These are phyloP conservation scores for Silvanus unidentatus DNA, from an alignment of 2,888 invertebrate genomes.

Conservation along the genomic window DNA sequence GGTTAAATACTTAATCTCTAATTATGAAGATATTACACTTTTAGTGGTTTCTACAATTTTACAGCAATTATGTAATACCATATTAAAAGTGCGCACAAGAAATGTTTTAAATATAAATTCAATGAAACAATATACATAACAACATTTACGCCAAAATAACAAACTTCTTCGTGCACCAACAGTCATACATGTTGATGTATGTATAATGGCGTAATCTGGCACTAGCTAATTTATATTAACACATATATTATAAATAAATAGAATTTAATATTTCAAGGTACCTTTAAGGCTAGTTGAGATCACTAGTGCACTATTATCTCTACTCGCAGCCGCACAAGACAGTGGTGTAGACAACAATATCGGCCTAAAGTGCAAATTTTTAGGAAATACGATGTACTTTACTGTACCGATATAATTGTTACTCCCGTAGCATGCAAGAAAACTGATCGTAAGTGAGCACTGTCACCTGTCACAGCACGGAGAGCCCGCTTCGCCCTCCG, in stretches of 20 bases:
- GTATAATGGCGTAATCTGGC: slow-evolving; percentile 44
- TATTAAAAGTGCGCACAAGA: too few relatives aligned
- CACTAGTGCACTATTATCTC: slow-evolving; percentile 45
- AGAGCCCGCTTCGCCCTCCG: slow-evolving; percentile 26
- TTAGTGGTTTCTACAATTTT: too few relatives aligned
- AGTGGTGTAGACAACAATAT: slow-evolving; percentile 19
- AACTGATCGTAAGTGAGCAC: slow-evolving; percentile 32
- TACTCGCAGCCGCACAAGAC: slow-evolving; percentile 38
- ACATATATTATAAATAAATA: slow-evolving; percentile 39
- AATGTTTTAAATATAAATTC: too few relatives aligned
- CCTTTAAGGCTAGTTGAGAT: slow-evolving; percentile 48
- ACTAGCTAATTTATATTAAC: slow-evolving; percentile 36
- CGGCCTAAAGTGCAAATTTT: slow-evolving; percentile 1
- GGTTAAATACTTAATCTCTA: too few relatives aligned
- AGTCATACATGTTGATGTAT: slow-evolving; percentile 42
- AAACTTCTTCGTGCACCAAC: slow-evolving; percentile 32
- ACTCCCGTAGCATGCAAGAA: slow-evolving; percentile 22
- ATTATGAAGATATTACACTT: too few relatives aligned
- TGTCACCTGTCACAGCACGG: slow-evolving; percentile 33
- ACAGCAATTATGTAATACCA: too few relatives aligned
- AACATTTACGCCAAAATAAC: slow-evolving; percentile 25
- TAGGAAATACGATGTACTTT: not conserved
- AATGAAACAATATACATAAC: too few relatives aligned
- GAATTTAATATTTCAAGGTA: slow-evolving; percentile 44
- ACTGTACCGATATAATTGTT: not conserved